Evolutionary conservation across 1,140 invertebrate species (phyloP), one percentile per base, ranked within the genome.

Genomic region (Venturia canescens): DNA sequence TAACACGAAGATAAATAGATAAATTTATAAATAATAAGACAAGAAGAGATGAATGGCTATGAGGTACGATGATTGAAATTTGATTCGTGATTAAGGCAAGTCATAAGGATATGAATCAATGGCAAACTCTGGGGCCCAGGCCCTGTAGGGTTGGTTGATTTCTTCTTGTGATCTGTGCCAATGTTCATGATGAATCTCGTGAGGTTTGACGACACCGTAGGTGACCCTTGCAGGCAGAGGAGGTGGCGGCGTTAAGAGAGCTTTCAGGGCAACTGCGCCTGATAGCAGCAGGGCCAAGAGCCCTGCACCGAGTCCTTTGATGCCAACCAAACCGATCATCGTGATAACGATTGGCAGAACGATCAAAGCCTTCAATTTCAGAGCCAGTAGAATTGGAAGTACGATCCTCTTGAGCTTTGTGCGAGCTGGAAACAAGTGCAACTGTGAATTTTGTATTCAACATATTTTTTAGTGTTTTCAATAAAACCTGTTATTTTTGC

Each of bases 231-330:
- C 84, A 9, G 90, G 88, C 26, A 85, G 86, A 66, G 86, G 84
- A 7, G 84, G 83, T 23, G 87, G 87, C 18, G 89, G 86, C 50
- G 90, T 92, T 5, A 93, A 76, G 15, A 94, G 84, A 11, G 91
- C 89, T 77, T 93, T 93, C 1, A 94, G 86, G 21, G 90, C 93
- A 0, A 93, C 89, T 1, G 92, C 93, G 44, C 91, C 92, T 16
- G 94, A 93, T 67, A 95, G 87, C 15, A 94, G 87, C 71, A 95
- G 89, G 2, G 95, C 94, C 82, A 94, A 89, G n/a, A 95, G 86
- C 53, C 94, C 94, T 27, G 93, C 92, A 60, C 94, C 94, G 6
- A 95, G 89, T 63, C 94, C 94, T 84, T 95, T 95, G 82, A 95
- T 92, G 0, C 94, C 93, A 60, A 95, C 91, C 44, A 95, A 87